A percentile compares a stretch with the other conserved stretches of the same genome.
Conservation (phyloP, 2,797 vertebrate species). For the Gobionotothen gibberifrons region DNA sequence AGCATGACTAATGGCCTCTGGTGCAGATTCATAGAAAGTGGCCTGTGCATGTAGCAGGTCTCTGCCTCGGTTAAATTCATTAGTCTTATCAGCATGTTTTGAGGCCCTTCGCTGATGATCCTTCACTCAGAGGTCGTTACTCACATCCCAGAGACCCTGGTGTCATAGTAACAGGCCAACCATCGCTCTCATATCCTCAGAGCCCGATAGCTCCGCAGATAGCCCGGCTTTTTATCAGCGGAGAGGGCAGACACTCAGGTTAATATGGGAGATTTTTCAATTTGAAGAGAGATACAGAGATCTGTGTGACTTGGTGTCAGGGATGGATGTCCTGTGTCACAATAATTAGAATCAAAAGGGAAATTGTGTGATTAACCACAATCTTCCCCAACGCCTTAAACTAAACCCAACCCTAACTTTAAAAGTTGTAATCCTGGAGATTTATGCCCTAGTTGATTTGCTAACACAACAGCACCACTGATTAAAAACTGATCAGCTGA, state of each 20-base stretch:
- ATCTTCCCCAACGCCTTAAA: background rate
- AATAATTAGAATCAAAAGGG: conserved; percentile 17
- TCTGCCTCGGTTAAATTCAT: conserved; percentile 56
- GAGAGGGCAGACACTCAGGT: conserved; percentile 70
- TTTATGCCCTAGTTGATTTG: background rate
- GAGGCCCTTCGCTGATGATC: conserved; percentile 62
- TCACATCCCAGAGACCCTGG: conserved; percentile 59
- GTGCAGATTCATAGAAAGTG: conserved; percentile 35
- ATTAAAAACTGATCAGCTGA: background rate
- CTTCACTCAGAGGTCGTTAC: conserved; percentile 64
- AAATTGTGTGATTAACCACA: conserved; percentile 30
- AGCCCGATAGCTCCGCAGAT: conserved; percentile 45
- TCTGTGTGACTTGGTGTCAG: conserved; percentile 45
- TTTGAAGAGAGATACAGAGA: conserved; percentile 70
- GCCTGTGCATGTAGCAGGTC: conserved; percentile 32
- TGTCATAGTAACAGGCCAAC: conserved; percentile 59
- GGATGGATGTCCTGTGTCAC: conserved; percentile 49
- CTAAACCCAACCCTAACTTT: background rate
- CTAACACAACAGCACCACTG: background rate
- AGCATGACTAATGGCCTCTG: conserved; percentile 56
- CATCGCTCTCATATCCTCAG: conserved; percentile 76
- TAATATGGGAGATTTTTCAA: conserved; percentile 80
- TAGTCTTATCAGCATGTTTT: conserved; percentile 75
- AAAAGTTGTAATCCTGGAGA: background rate
- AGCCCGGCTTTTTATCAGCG: conserved; percentile 28